Conservation (phyloP, 1,140 invertebrate genomes). For the Argopecten irradians region DNA sequence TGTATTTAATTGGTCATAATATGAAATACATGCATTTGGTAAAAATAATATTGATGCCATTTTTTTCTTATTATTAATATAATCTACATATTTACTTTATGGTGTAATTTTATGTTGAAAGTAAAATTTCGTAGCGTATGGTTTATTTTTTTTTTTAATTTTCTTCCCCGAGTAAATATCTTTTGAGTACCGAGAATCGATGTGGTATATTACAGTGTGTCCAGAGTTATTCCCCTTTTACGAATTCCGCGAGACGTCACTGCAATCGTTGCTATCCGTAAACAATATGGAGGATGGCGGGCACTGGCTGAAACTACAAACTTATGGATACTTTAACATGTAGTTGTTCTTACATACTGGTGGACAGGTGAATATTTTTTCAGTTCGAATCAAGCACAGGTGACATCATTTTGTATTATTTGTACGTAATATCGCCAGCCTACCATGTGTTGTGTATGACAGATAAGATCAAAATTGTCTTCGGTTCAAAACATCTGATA, state of each 20-base stretch:
- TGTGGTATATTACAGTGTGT: no score
- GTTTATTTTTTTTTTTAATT: no score
- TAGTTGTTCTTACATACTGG: not conserved
- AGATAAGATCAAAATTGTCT: not conserved
- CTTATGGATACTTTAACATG: conserved; percentile 26
- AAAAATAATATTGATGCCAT: no score
- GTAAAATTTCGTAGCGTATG: no score
- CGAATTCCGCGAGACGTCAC: not conserved
- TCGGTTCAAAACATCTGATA: conserved; percentile 14
- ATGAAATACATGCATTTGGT: no score
- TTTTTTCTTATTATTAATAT: no score
- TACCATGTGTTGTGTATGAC: not conserved
- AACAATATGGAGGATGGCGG: conserved; percentile 51
- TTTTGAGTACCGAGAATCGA: no score
- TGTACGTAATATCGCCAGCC: not conserved
- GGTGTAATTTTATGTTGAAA: no score
- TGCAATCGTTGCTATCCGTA: conserved; percentile 57
- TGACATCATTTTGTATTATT: not conserved
- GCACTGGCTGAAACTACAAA: conserved; percentile 27
- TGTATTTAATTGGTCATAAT: no score
- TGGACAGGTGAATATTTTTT: not conserved
- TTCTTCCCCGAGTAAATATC: no score
- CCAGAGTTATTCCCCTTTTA: conserved; percentile 33
- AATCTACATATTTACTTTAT: no score
- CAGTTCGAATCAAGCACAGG: not conserved